A percentile compares a stretch with the other conserved stretches of the same genome.
phyloP scores from a whole-genome alignment of 2,113 vertebrate genomes.

The Oryzias javanicus region DNA sequence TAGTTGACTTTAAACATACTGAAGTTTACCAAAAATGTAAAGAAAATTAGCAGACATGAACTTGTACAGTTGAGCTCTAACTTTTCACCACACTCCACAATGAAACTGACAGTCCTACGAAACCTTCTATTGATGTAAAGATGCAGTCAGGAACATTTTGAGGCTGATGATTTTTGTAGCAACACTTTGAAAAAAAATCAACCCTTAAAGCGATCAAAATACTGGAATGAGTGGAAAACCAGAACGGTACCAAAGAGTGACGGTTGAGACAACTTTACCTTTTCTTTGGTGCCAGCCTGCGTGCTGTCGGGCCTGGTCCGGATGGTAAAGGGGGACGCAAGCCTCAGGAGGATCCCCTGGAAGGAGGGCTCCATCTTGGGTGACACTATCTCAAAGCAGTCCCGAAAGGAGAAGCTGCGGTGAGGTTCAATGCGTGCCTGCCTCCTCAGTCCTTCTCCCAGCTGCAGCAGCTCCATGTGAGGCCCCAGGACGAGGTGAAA shows the following conservation, averaged over 20 bases:
- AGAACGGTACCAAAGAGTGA: neutral
- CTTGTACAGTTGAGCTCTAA: too few species aligned
- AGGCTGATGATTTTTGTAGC: too few species aligned
- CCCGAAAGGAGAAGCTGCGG: constrained; percentile 86
- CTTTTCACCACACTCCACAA: too few species aligned
- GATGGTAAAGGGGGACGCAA: constrained; percentile 96
- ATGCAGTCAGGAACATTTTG: too few species aligned
- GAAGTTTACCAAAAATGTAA: too few species aligned
- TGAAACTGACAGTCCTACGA: too few species aligned
- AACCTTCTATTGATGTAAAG: too few species aligned
- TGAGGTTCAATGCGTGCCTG: constrained; percentile 88
- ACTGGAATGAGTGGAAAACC: neutral
- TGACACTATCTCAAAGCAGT: constrained; percentile 94
- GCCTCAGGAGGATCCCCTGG: constrained; percentile 87
- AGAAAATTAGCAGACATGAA: too few species aligned
- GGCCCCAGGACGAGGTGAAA: constrained; percentile 95
- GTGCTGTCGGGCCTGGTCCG: constrained; percentile 85
- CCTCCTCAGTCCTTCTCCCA: constrained; percentile 91
- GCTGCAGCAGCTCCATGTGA: constrained; percentile 89
- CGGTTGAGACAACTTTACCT: constrained; percentile 78
- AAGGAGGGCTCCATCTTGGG: constrained; percentile 92
- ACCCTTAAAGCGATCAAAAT: too few species aligned
- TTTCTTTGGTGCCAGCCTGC: constrained; percentile 86
- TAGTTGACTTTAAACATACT: too few species aligned
- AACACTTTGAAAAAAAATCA: too few species aligned